Evolutionary conservation across 1,140 invertebrate genomes (phyloP), one percentile per base, ranked within the genome.

Genomic region (Monomorium pharaonis): DNA sequence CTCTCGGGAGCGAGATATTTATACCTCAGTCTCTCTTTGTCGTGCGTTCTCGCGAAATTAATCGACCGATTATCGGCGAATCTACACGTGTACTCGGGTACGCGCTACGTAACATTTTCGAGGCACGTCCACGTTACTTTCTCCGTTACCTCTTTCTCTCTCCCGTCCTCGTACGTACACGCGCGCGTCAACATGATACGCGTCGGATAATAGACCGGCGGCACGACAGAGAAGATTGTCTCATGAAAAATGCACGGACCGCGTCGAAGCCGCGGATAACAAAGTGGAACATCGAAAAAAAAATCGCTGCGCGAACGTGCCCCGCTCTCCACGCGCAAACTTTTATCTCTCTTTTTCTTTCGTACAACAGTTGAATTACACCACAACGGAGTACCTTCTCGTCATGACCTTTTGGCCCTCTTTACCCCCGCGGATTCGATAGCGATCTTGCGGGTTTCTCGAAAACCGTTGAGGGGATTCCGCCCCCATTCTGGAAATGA

Each of bases 191-290:
- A 51, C 47, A 62, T 89, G 86, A 90, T 90, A 90, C 83, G 72
- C 75, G 88, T 56, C 86, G 63, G 85, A 91, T 92, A 92, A 92
- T 92, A 81, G 84, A 70, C 33, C 80, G 85, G 70, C 85, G 87
- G 84, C 92, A 92, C 91, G 91, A 90, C 89, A 92, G 78, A 90
- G 90, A 81, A 92, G 92, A 92, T 92, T 88, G 88, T 93, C 89
- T 91, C 91, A 92, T 92, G 90, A 92, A 92, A 92, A 90, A 92
- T 92, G 91, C 87, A 92, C 89, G 75, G 81, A 49, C 72, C 77
- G 44, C 60, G 88, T 76, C 80, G 54, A 70, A 86, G 77, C 58
- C 63, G 78, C 85, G 86, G 30, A 85, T 91, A 88, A 91, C 90
- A 90, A 89, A 91, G 78, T 89, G 87, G 76, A 89, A 88, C 87